These are phyloP conservation scores for Empidonax alnorum DNA, from an alignment of 2,113 vertebrate genomes.

Conservation along the genomic window DNA sequence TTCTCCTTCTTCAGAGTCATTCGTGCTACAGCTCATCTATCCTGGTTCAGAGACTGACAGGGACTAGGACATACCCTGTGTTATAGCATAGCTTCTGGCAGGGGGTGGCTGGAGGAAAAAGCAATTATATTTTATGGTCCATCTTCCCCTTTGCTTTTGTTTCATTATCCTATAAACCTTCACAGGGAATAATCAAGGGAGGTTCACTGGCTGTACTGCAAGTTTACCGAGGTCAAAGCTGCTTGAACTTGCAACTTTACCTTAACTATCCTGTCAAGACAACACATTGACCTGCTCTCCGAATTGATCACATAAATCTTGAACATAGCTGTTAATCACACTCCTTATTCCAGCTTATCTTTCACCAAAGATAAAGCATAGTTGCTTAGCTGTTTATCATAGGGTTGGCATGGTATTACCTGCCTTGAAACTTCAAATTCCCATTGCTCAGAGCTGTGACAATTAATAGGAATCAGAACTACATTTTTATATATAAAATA, in stretches of 20 bases:
- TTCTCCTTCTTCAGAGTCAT: neutral
- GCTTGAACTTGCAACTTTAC: slow-evolving; percentile 28
- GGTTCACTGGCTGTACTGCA: neutral
- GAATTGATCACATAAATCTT: slow-evolving; percentile 20
- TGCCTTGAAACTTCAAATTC: neutral
- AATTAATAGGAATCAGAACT: neutral
- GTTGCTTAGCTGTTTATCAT: slow-evolving; percentile 22
- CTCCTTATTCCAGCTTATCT: slow-evolving; percentile 35
- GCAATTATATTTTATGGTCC: slow-evolving; percentile 32
- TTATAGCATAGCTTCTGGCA: neutral
- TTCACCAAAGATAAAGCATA: neutral
- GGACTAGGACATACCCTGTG: neutral
- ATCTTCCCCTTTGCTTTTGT: neutral
- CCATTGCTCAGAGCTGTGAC: neutral
- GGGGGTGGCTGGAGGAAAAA: neutral
- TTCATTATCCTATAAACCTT: slow-evolving; percentile 48
- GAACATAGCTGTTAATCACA: slow-evolving; percentile 17
- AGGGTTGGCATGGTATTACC: neutral
- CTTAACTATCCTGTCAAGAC: neutral
- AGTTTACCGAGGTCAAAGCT: slow-evolving; percentile 22
- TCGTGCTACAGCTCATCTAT: neutral
- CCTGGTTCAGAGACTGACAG: neutral
- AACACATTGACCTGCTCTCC: slow-evolving; percentile 23
- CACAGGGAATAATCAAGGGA: slow-evolving; percentile 24
- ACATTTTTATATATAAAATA: neutral